Percentiles rank a stretch among this genome's conserved stretches.
These are phyloP conservation scores for Coregonus suidteri DNA, from an alignment of 2,797 vertebrate species.

Conservation along the genomic window DNA sequence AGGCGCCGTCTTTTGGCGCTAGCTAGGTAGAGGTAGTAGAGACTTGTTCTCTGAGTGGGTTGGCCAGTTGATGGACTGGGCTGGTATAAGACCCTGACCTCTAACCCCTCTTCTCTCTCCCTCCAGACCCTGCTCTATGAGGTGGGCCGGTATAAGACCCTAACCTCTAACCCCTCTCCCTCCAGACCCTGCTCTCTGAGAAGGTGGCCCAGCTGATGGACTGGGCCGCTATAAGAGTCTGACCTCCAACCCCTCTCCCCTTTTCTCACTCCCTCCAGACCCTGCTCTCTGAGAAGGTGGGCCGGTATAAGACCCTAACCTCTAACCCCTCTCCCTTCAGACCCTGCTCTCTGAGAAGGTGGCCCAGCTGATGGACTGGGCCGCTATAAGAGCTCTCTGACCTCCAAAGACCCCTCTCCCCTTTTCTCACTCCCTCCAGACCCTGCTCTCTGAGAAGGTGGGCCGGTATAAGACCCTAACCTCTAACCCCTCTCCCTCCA, in stretches of 20 bases:
- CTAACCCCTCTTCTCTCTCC: neutral
- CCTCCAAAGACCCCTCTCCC: neutral
- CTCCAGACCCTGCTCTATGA: neutral
- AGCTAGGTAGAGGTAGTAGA: neutral
- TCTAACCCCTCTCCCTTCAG: too few species aligned
- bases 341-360: too few species aligned
- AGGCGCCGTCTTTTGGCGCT: neutral
- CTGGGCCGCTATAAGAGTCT: too few species aligned
- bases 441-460: neutral
- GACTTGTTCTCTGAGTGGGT: constrained; percentile 78
- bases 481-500: constrained; percentile 52
- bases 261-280: neutral
- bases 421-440: neutral
- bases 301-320: too few species aligned
- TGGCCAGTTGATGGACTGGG: too few species aligned
- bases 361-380: too few species aligned
- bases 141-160: neutral
- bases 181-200: constrained; percentile 87
- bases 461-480: neutral
- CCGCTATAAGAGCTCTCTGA: constrained; percentile 54
- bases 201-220: too few species aligned
- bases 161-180: constrained; percentile 3
- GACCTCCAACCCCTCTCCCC: neutral
- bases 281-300: too few species aligned
- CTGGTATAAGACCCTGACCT: constrained; percentile 51